Percentiles rank a stretch among this genome's conserved stretches.
These are phyloP conservation scores for Lasiurus borealis DNA, from an alignment of 2,113 vertebrate species.

Conservation along the genomic window DNA sequence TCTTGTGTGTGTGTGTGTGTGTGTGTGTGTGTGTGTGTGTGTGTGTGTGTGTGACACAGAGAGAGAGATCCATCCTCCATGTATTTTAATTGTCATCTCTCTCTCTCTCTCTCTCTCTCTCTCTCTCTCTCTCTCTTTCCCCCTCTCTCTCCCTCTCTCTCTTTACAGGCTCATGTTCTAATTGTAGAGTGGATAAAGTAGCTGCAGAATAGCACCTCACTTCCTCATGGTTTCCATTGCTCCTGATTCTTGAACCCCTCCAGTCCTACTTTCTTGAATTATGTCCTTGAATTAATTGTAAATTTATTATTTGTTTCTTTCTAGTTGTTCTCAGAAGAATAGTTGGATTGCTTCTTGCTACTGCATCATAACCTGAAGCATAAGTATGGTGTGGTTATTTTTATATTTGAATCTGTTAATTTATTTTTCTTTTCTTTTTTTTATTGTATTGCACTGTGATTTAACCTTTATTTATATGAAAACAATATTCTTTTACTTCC, in stretches of 20 bases:
- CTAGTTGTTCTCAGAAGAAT: background rate
- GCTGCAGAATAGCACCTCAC: background rate
- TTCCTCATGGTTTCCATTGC: background rate
- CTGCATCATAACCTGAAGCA: background rate
- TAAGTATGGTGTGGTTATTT: background rate
- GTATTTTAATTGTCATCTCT: background rate
- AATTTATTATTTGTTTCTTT: background rate
- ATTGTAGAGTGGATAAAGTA: background rate
- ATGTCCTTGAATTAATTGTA: background rate
- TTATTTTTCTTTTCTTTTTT: background rate
- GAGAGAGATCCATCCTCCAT: background rate
- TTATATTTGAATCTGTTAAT: background rate
- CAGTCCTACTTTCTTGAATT: background rate
- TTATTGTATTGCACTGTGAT: background rate
- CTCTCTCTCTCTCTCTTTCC: background rate
- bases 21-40: background rate
- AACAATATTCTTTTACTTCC: background rate
- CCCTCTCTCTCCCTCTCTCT: background rate
- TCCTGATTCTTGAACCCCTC: background rate
- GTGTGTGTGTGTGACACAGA: background rate
- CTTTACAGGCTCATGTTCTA: background rate
- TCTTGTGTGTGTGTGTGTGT: background rate
- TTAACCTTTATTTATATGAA: background rate
- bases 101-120: background rate
- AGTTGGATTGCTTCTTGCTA: background rate